A percentile compares a stretch with the other conserved stretches of the same genome.
phyloP scores from a whole-genome alignment of 1,140 invertebrate species.

The Lordiphosa clarofinis region DNA sequence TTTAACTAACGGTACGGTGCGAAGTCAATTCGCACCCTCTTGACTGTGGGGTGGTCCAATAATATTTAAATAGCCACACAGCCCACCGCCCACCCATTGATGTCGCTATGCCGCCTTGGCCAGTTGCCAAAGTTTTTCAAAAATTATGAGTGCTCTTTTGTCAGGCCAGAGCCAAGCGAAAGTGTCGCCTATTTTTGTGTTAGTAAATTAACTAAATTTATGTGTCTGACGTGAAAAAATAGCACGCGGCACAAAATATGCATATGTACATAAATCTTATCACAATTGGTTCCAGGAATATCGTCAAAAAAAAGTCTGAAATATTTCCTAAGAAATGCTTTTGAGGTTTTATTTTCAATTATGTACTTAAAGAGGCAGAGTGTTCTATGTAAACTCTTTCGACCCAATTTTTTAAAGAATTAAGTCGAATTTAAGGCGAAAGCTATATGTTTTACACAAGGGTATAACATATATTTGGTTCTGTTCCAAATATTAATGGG shows the following conservation, averaged over 20 bases:
- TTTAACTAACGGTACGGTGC: constrained; percentile 11
- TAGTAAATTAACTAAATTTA: constrained; percentile 74
- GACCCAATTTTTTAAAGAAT: too few relatives aligned
- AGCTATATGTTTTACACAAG: too few relatives aligned
- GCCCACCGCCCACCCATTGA: constrained; percentile 43
- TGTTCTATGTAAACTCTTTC: too few relatives aligned
- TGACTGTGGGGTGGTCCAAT: constrained; percentile 59
- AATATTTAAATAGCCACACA: constrained; percentile 7
- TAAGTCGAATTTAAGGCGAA: too few relatives aligned
- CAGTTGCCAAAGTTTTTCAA: constrained; percentile 45
- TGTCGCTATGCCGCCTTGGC: constrained; percentile 62
- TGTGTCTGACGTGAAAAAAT: constrained; percentile 73
- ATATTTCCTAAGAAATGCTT: too few relatives aligned
- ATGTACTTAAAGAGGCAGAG: too few relatives aligned
- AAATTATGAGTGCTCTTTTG: constrained; percentile 63
- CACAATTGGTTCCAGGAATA: constrained; percentile 30
- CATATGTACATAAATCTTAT: constrained; percentile 58
- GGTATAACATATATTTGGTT: too few relatives aligned
- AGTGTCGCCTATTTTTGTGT: constrained; percentile 67
- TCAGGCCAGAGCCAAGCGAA: constrained; percentile 12
- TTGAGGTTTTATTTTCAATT: not conserved
- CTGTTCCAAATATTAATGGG: too few relatives aligned
- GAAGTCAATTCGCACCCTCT: constrained; percentile 45
- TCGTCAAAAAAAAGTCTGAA: too few relatives aligned
- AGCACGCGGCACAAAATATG: constrained; percentile 64